Percentiles rank a stretch among this genome's conserved stretches.
phyloP scores from a whole-genome alignment of 2,888 invertebrate genomes.

The Pinctada fucata region DNA sequence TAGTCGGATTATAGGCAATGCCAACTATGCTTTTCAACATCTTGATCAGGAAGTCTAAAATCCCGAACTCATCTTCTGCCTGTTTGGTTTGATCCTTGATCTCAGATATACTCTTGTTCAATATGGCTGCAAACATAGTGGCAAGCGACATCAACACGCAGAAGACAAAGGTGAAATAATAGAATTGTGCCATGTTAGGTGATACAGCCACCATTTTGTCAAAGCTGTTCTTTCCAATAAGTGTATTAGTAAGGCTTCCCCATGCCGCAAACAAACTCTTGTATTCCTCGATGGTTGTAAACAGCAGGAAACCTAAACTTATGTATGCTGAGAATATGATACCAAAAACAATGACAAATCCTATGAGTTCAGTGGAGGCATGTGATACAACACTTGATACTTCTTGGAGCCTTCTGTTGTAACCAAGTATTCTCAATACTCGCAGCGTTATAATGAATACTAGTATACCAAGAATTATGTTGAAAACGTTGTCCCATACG shows the following conservation, averaged over 20 bases:
- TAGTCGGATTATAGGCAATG: too few relatives aligned
- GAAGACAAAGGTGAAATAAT: conserved; percentile 59
- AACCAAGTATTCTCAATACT: conserved; percentile 75
- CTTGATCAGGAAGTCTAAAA: conserved; percentile 24
- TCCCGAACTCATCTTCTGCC: conserved; percentile 18
- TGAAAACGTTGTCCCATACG: conserved; percentile 75
- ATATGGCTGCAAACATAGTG: conserved; percentile 63
- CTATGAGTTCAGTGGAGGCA: conserved; percentile 74
- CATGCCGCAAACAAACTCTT: conserved; percentile 70
- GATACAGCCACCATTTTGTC: conserved; percentile 49
- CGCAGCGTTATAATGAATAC: conserved; percentile 60
- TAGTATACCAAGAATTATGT: conserved; percentile 48
- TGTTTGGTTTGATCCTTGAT: conserved; percentile 50
- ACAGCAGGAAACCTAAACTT: conserved; percentile 70
- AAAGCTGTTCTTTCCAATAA: conserved; percentile 61
- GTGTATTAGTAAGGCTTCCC: conserved; percentile 73
- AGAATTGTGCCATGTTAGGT: conserved; percentile 55
- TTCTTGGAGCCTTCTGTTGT: conserved; percentile 78
- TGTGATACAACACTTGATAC: conserved; percentile 75
- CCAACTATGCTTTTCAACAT: too few relatives aligned
- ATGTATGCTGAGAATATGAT: conserved; percentile 72
- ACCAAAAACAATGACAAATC: conserved; percentile 77
- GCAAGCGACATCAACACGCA: conserved; percentile 59
- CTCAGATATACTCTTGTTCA: conserved; percentile 59
- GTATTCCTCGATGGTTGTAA: conserved; percentile 69